Percentiles rank a stretch among this genome's conserved stretches.
Conservation (phyloP, 2,113 vertebrate species). For the Oreotragus oreotragus region DNA sequence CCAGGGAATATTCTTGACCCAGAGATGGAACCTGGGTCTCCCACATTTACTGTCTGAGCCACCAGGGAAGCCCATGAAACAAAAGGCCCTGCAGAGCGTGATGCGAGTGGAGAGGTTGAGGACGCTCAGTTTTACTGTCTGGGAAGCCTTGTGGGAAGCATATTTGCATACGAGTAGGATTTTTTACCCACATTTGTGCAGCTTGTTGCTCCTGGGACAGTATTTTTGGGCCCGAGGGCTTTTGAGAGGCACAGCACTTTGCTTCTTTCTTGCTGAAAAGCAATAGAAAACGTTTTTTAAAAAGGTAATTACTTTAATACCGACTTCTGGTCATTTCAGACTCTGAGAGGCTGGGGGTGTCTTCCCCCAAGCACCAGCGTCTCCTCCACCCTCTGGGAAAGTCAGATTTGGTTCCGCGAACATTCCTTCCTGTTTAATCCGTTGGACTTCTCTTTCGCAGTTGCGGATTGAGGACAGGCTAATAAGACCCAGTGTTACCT, state of each 20-base stretch:
- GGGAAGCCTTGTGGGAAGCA: not conserved
- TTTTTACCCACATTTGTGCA: fast-evolving
- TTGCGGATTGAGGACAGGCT: conserved; percentile 53
- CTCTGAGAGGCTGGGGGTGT: not conserved
- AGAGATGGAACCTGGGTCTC: not conserved
- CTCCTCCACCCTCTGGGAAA: conserved; percentile 25
- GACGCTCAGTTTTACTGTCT: not conserved
- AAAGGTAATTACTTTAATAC: fast-evolving
- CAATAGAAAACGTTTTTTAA: not conserved
- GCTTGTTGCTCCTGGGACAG: fast-evolving
- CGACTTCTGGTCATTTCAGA: not conserved
- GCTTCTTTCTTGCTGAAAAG: not conserved
- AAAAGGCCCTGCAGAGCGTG: not conserved
- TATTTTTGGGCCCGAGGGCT: not conserved
- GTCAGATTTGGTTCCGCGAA: conserved; percentile 3
- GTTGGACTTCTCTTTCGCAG: conserved; percentile 12
- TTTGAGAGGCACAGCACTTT: not conserved
- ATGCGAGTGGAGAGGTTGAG: fast-evolving
- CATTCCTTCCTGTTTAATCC: conserved; percentile 57
- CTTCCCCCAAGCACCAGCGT: fast-evolving
- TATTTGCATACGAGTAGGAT: not conserved
- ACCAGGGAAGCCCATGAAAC: not conserved
- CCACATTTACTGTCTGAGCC: not conserved
- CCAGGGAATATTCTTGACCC: not conserved
- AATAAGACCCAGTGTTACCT: not conserved